These are phyloP conservation scores for Burhinus oedicnemus DNA, from an alignment of 2,113 vertebrate genomes.

Conservation along the genomic window DNA sequence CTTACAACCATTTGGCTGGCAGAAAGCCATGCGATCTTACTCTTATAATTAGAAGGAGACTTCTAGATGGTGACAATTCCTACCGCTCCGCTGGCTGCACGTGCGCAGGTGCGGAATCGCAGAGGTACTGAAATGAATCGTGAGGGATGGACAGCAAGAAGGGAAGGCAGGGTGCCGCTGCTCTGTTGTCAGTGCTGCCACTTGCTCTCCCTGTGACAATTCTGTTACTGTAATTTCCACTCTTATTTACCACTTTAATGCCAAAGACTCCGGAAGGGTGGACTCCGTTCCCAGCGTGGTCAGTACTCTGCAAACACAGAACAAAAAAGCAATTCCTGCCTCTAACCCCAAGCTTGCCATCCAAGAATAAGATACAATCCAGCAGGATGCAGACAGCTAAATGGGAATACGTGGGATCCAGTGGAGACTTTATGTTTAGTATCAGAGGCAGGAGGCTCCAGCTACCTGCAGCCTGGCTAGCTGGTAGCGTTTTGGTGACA, in stretches of 20 bases:
- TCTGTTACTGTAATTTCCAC: not conserved
- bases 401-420: not conserved
- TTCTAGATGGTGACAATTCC: not conserved
- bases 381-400: not conserved
- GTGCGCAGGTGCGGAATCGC: not conserved
- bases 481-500: not conserved
- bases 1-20: slow-evolving; percentile 51
- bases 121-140: not conserved
- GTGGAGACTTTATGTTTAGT: not conserved
- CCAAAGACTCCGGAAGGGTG: not conserved
- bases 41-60: not conserved
- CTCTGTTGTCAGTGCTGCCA: not conserved
- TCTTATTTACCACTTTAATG: not conserved
- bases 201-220: not conserved
- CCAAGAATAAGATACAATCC: not conserved
- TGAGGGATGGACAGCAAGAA: not conserved
- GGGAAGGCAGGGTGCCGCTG: not conserved
- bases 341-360: not conserved
- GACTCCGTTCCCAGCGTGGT: not conserved
- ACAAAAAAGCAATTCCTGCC: not conserved
- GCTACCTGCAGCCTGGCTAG: not conserved
- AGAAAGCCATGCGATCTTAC: slow-evolving; percentile 28
- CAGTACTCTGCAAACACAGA: not conserved
- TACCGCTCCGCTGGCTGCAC: not conserved
- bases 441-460: not conserved